Evolutionary conservation across 1,140 invertebrate species (phyloP), one percentile per base, ranked within the genome.

Genomic region (Euglossa dilemma): DNA sequence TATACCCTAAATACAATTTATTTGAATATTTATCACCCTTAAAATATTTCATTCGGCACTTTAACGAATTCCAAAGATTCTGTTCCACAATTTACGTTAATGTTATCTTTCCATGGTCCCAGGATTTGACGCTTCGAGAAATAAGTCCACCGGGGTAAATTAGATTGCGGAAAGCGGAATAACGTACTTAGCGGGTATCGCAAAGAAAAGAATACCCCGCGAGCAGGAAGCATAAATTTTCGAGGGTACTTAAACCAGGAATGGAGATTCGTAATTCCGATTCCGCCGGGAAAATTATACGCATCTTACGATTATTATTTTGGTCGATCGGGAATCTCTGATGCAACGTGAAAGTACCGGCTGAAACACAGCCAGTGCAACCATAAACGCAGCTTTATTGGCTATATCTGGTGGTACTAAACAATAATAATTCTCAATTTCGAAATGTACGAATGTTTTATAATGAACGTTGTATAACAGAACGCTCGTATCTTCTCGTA

Each of bases 361-460:
- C 52, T 8, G 52, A 52, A 25, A 50, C 6, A 12, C 18, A 23
- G 25, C n/a, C 67, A 70, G 69, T 28, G 47, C 23, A 57, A 6
- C 23, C 54, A 61, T 75, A 75, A 89, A 86, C 83, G 76, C 78
- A 83, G 67, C 82, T 75, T 91, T 87, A 90, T 91, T 90, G 85
- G 76, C 82, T 83, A 75, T 28, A n/a, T 61, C 56, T 45, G 47
- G 61, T 18, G 20, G 89, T 84, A 91, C 87, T 89, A 89, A 90
- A 89, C 87, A 89, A 89, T 87, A 87, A 90, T 90, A 90, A 90
- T 87, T 84, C 87, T 83, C 84, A 89, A 87, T 90, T 76, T 87
- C 73, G 70, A 66, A 47, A 77, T 47, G 28, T 54, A 36, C 11
- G 43, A 43, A 23, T 45, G 57, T 45, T 67, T 78, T 67, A 23